These are phyloP conservation scores for Pseudomyrmex gracilis DNA, from an alignment of 1,140 invertebrate species.

Conservation along the genomic window DNA sequence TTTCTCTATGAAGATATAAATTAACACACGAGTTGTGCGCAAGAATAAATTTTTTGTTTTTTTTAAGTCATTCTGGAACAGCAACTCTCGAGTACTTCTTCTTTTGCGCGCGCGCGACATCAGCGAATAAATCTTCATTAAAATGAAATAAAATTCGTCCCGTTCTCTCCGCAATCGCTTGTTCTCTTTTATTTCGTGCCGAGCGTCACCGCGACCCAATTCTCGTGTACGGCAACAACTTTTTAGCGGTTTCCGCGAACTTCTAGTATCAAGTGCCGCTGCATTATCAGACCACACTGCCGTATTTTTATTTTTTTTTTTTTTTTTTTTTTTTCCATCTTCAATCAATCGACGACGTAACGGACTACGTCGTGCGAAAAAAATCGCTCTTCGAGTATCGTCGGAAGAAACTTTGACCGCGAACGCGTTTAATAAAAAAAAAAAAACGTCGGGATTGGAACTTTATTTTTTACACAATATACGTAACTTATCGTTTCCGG, in stretches of 20 bases:
- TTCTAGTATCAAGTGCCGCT: neutral
- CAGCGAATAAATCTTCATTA: constrained; percentile 51
- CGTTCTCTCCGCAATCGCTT: neutral
- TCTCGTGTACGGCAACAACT: constrained; percentile 32
- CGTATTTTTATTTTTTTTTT: neutral
- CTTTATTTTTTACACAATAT: constrained; percentile 64
- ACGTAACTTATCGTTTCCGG: constrained; percentile 43
- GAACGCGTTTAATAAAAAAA: constrained; percentile 59
- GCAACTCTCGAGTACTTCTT: neutral
- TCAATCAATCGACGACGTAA: neutral
- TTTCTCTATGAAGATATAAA: neutral
- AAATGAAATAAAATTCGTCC: constrained; percentile 39
- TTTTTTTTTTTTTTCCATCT: neutral
- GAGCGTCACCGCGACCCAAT: constrained; percentile 21
- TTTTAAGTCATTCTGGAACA: neutral
- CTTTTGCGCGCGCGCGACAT: neutral
- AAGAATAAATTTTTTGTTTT: neutral
- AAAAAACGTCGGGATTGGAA: constrained; percentile 50
- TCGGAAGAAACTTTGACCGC: neutral
- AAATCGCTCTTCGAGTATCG: neutral
- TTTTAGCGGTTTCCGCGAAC: constrained; percentile 42
- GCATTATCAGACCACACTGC: neutral
- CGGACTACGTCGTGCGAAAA: neutral
- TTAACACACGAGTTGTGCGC: constrained; percentile 1
- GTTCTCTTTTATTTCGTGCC: constrained; percentile 25